phyloP scores from a whole-genome alignment of 1,140 invertebrate species.

The Stenopsyche tienmushanensis region DNA sequence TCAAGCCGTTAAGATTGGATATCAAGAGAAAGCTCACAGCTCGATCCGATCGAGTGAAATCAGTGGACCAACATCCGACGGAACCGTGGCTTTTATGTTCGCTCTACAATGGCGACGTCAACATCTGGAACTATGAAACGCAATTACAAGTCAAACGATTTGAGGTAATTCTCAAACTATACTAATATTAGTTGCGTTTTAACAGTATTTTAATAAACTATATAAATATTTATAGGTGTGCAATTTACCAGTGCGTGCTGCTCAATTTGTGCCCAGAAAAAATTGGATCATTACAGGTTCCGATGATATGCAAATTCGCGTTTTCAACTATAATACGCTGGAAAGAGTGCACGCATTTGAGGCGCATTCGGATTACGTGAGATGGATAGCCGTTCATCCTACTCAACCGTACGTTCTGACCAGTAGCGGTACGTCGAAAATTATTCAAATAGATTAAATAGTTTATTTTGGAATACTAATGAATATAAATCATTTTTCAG shows the following conservation, averaged over 20 bases:
- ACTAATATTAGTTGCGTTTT: not conserved
- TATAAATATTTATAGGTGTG: constrained; percentile 66
- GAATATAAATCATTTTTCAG: constrained; percentile 55
- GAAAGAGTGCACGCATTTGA: constrained; percentile 95
- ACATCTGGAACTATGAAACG: constrained; percentile 98
- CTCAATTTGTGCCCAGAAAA: constrained; percentile 95
- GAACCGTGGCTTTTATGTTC: constrained; percentile 99
- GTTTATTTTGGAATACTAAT: too few species aligned
- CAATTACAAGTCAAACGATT: constrained; percentile 89
- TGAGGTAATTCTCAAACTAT: constrained; percentile 54
- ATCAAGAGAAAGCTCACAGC: constrained; percentile 97
- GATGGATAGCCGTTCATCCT: constrained; percentile 96
- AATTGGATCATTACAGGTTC: constrained; percentile 99
- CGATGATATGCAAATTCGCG: constrained; percentile 92
- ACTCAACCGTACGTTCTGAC: constrained; percentile 96
- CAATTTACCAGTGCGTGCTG: constrained; percentile 92
- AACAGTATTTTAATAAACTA: constrained; percentile 1
- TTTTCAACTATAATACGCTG: constrained; percentile 99
- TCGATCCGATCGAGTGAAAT: constrained; percentile 96
- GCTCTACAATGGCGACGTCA: constrained; percentile 97
- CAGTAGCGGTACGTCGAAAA: constrained; percentile 77
- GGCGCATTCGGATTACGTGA: constrained; percentile 97
- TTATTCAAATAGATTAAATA: not conserved
- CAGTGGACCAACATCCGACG: constrained; percentile 93
- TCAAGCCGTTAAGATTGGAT: constrained; percentile 90